Conservation (phyloP, 2,113 vertebrate species). For the Tragelaphus strepsiceros region DNA sequence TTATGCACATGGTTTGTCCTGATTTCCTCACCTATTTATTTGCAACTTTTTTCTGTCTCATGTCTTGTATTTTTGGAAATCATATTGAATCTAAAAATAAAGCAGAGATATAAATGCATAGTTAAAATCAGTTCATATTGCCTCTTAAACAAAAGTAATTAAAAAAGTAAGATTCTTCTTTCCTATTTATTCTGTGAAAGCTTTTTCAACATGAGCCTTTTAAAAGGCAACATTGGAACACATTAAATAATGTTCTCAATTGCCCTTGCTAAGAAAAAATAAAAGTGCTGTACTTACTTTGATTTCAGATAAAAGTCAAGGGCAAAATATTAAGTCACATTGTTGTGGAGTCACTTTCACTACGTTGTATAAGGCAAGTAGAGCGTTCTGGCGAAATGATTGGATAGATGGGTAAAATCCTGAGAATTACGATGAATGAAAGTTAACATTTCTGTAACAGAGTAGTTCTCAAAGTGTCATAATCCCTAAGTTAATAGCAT, state of each 20-base stretch:
- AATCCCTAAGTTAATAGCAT: neutral
- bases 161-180: neutral
- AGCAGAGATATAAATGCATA: neutral
- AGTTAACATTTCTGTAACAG: neutral
- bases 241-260: neutral
- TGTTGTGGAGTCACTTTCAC: neutral
- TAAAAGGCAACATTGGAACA: neutral
- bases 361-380: neutral
- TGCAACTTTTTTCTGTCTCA: neutral
- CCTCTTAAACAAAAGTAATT: neutral
- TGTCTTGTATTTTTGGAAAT: neutral
- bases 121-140: slow-evolving; percentile 2
- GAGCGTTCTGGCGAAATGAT: neutral
- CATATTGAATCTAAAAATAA: neutral
- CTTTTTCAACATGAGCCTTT: neutral
- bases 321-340: neutral
- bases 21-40: neutral
- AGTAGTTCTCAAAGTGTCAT: neutral
- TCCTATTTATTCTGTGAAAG: neutral
- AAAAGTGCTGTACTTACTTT: neutral
- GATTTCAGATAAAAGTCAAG: neutral
- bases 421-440: neutral
- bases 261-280: neutral
- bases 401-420: neutral
- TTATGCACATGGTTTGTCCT: neutral